phyloP scores from a whole-genome alignment of 2,113 vertebrate species.

The Onychostruthus taczanowskii region DNA sequence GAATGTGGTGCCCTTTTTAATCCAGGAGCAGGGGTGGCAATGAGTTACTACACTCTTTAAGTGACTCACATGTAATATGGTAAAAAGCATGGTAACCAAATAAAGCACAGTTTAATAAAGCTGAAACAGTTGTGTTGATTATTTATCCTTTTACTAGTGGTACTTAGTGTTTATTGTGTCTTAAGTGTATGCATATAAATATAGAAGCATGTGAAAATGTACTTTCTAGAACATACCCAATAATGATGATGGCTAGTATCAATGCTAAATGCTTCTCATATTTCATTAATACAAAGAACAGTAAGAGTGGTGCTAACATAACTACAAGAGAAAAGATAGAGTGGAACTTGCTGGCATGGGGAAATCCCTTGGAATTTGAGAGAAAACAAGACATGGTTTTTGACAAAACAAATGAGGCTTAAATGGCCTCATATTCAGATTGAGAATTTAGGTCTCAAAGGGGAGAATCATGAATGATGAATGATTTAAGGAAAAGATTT shows the following conservation, averaged over 20 bases:
- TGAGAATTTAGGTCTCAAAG: background rate
- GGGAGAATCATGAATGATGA: background rate
- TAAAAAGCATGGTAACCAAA: background rate
- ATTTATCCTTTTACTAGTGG: background rate
- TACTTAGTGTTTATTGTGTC: background rate
- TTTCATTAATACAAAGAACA: background rate
- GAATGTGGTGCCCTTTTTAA: background rate
- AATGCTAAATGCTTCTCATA: background rate
- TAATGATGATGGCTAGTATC: background rate
- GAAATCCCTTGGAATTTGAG: background rate
- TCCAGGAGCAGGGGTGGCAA: background rate
- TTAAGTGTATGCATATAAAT: background rate
- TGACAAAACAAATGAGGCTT: background rate
- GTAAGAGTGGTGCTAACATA: background rate
- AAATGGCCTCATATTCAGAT: background rate
- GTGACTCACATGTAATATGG: background rate
- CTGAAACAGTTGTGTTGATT: background rate
- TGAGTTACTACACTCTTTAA: background rate
- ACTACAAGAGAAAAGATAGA: background rate
- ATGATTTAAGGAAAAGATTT: background rate
- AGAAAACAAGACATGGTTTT: background rate
- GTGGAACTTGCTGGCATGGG: background rate
- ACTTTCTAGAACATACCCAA: background rate
- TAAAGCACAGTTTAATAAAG: no score
- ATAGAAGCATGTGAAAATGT: background rate